These are phyloP conservation scores for Dryas iulia DNA, from an alignment of 1,140 invertebrate species.

Conservation along the genomic window DNA sequence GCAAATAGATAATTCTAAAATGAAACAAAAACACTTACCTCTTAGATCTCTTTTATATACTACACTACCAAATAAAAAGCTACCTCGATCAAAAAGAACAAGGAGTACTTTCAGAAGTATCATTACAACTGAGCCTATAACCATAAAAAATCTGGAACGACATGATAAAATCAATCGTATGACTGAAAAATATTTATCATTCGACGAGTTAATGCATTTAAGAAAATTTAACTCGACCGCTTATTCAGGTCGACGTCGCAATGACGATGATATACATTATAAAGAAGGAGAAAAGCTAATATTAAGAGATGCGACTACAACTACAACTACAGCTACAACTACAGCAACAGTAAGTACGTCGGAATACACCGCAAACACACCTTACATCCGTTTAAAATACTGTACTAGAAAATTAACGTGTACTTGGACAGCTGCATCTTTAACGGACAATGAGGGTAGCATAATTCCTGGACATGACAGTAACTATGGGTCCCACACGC, in stretches of 20 bases:
- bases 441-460: slow-evolving; percentile 43
- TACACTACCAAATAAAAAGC: slow-evolving; percentile 51
- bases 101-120: slow-evolving; percentile 17
- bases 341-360: slow-evolving; percentile 18
- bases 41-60: slow-evolving; percentile 60
- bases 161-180: slow-evolving; percentile 25
- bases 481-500: slow-evolving; percentile 50
- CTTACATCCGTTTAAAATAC: slow-evolving; percentile 54
- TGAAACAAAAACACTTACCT: slow-evolving; percentile 32
- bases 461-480: slow-evolving; percentile 26
- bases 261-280: slow-evolving; percentile 16
- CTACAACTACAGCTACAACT: slow-evolving; percentile 15
- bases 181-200: slow-evolving; percentile 72
- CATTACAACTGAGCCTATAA: slow-evolving; percentile 53
- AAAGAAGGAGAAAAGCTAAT: slow-evolving; percentile 10
- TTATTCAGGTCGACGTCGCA: slow-evolving; percentile 36
- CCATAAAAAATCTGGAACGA: slow-evolving; percentile 37
- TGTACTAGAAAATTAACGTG: slow-evolving; percentile 69
- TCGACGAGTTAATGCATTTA: slow-evolving; percentile 69
- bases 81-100: slow-evolving; percentile 33
- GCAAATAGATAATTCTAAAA: slow-evolving; percentile 51
- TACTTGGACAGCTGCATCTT: slow-evolving; percentile 60
- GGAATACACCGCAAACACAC: slow-evolving; percentile 54
- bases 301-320: slow-evolving; percentile 19
- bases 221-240: slow-evolving; percentile 47